phyloP scores from a whole-genome alignment of 2,888 invertebrate species.

The Athalia rosae region DNA sequence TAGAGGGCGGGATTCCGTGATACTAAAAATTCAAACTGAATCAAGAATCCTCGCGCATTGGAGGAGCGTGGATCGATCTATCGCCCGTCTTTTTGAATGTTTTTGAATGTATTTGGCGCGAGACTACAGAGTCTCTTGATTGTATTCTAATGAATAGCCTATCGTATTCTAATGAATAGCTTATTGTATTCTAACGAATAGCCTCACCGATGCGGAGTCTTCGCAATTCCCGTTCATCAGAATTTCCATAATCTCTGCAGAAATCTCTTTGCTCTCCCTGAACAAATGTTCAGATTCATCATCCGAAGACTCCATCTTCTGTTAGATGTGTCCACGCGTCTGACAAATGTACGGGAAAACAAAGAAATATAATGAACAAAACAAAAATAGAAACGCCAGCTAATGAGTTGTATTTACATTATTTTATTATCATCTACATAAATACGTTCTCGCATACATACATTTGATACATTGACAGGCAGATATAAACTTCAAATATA shows the following conservation, averaged over 20 bases:
- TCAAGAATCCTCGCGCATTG: neutral
- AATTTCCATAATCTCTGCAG: neutral
- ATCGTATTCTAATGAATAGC: neutral
- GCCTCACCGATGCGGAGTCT: neutral
- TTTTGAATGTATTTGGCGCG: too few relatives aligned
- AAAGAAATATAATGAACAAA: too few relatives aligned
- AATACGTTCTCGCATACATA: conserved; percentile 56
- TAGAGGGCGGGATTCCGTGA: conserved; percentile 57
- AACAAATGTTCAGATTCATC: neutral
- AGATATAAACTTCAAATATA: conserved; percentile 61
- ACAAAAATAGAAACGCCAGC: neutral
- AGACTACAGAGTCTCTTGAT: too few relatives aligned
- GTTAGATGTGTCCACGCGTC: neutral
- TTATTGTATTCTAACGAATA: too few relatives aligned
- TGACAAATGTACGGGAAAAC: too few relatives aligned
- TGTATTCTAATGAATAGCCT: too few relatives aligned
- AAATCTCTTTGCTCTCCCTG: neutral
- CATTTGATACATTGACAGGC: conserved; percentile 47
- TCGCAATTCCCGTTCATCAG: neutral
- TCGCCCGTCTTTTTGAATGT: too few relatives aligned
- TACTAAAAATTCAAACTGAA: conserved; percentile 26
- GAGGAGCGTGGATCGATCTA: neutral
- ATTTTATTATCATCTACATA: conserved; percentile 63
- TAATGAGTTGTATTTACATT: conserved; percentile 58
- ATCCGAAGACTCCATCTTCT: conserved; percentile 16